Evolutionary conservation across 2,888 invertebrate species (phyloP), one percentile per base, ranked within the genome.

Genomic region (Thysanoteuthis rhombus): DNA sequence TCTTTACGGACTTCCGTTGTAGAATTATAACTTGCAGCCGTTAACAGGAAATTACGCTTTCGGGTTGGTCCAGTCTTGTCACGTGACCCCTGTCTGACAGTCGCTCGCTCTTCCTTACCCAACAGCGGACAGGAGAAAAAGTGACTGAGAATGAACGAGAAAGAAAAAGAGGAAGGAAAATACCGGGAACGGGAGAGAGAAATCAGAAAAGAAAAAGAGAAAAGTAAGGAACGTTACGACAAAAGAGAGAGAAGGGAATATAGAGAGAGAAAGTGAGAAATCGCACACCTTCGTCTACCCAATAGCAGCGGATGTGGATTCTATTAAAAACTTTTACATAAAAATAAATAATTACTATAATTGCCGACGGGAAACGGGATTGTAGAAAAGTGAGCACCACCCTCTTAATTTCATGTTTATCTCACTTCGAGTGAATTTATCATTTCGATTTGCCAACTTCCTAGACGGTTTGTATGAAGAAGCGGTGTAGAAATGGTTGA

Each of bases 261-360:
- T n/a, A n/a, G n/a, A n/a, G n/a, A n/a, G n/a, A n/a, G n/a, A n/a
- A n/a, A n/a, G n/a, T n/a, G n/a, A n/a, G n/a, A n/a, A n/a, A n/a
- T n/a, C n/a, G n/a, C n/a, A 22, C 16, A 4, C 36, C 75, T n/a
- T n/a, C 12, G 12, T 10, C 75, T n/a, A 22, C n/a, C n/a, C n/a
- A n/a, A 22, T 32, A 58, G 5, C 36, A 75, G n/a, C 75, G 75
- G 75, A 75, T 75, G 75, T 36, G 75, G 36, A 75, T 75, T 75
- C 75, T 75, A 75, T 75, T 75, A 75, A 75, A 75, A 75, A 75
- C 75, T 75, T 75, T 75, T 75, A 75, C 75, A 75, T 75, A 75
- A 75, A 75, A 75, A 75, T 75, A 75, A 75, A 75, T 75, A 75
- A 75, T 75, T 75, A 75, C 75, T 75, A 75, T 75, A n/a, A 75